Evolutionary conservation across 2,888 invertebrate species (phyloP), one percentile per base, ranked within the genome.

Genomic region (Protodeltote pygarga): DNA sequence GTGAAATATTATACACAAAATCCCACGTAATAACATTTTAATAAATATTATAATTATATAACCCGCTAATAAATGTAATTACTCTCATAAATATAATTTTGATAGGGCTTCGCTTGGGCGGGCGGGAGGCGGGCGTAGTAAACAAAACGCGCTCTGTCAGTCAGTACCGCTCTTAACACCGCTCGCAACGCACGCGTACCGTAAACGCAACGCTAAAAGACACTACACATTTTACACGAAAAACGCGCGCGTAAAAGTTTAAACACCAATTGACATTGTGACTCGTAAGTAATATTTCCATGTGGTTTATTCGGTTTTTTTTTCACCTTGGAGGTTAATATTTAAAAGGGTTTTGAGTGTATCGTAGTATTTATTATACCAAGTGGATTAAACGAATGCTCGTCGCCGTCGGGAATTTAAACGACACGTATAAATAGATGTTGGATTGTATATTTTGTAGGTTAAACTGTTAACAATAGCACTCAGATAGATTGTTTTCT

Each of bases 161-260:
- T 41, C 76, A 77, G 77, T 74, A 51, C 39, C 48, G 52, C 34
- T 48, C 42, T 52, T 39, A 51, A 39, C 49, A 65, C 53, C 58
- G 66, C 16, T 41, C 67, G 65, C 11, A 47, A 2, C 57, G 64
- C 68, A 65, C 77, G 77, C 53, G 64, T 63, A 21, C 19, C 19
- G 25, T 41, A 35, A 46, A 71, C 64, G 31, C 28, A 49, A 66
- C 63, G 44, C 46, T 29, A 28, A 52, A 33, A 38, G 19, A 57
- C 19, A 47, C 42, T 45, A 47, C 35, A 53, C 17, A 48, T 62
- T 55, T 38, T 21, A 58, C 33, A 54, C 51, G 63, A 38, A 38
- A 65, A 67, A 51, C 65, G 59, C 69, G 66, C 66, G 72, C 66
- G 65, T 57, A 65, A 66, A 71, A 69, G 59, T 65, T 69, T 45